A percentile compares a stretch with the other conserved stretches of the same genome.
These are phyloP conservation scores for Muricea muricata DNA, from an alignment of 92 coral and sea anemone genomes.

Conservation along the genomic window DNA sequence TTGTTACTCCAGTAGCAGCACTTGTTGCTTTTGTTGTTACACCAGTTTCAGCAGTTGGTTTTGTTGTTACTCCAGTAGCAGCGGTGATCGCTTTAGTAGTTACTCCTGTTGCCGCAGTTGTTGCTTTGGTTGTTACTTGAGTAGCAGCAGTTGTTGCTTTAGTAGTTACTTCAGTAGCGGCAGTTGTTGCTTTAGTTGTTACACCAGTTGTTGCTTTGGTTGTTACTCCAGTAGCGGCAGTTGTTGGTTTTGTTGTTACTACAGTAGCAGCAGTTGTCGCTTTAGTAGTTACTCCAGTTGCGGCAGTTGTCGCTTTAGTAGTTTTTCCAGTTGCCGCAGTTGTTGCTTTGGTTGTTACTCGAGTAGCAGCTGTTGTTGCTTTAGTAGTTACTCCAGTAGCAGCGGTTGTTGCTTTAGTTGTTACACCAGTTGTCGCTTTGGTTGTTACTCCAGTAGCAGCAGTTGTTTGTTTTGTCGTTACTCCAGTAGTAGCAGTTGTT, in stretches of 20 bases:
- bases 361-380: neutral
- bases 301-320: neutral
- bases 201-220: neutral
- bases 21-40: neutral
- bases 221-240: neutral
- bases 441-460: neutral
- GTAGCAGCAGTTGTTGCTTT: neutral
- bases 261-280: neutral
- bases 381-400: neutral
- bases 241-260: neutral
- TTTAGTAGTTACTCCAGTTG: neutral
- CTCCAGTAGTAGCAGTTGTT: neutral
- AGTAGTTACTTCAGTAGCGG: neutral
- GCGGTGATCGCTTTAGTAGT: neutral
- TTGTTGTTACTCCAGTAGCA: neutral
- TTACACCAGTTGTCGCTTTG: neutral
- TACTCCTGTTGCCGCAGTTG: slow-evolving; percentile 5
- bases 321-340: neutral
- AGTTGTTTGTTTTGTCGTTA: neutral
- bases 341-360: neutral
- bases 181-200: neutral
- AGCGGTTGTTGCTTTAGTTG: neutral
- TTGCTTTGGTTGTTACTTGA: neutral
- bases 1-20: neutral
- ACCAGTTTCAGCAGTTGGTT: neutral